Conservation (phyloP, 2,888 invertebrate species). For the Chymomyza procnemis region DNA sequence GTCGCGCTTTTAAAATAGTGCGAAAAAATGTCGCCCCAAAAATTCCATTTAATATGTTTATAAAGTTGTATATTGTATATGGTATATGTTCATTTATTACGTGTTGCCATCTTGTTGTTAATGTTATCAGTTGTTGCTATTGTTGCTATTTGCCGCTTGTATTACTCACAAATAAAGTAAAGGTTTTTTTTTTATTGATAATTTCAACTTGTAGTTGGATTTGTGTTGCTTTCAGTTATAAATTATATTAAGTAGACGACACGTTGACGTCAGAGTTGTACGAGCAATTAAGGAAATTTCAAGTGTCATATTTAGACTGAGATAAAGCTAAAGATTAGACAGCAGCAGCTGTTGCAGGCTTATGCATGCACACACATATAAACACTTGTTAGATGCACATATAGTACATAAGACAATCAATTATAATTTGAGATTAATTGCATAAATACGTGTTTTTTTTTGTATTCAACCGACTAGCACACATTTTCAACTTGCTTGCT, state of each 20-base stretch:
- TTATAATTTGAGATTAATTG: slow-evolving; percentile 18
- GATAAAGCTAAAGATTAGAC: slow-evolving; percentile 4
- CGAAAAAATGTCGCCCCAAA: slow-evolving; percentile 33
- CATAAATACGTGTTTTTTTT: slow-evolving; percentile 24
- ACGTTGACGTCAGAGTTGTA: slow-evolving; percentile 32
- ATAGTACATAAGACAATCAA: background rate
- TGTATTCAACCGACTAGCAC: too few relatives aligned
- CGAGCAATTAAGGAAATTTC: slow-evolving; percentile 19
- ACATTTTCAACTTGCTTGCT: background rate
- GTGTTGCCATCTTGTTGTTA: slow-evolving; percentile 20
- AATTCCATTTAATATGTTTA: slow-evolving; percentile 43
- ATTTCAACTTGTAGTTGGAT: background rate
- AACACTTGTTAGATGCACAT: background rate
- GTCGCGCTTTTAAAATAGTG: slow-evolving; percentile 32
- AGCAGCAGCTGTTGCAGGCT: background rate
- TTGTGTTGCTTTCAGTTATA: background rate
- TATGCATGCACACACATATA: background rate
- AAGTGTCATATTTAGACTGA: slow-evolving; percentile 25
- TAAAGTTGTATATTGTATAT: slow-evolving; percentile 1
- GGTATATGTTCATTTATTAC: slow-evolving; percentile 17
- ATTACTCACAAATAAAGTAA: slow-evolving; percentile 6
- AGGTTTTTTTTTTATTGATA: background rate
- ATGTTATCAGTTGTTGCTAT: background rate
- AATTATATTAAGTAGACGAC: slow-evolving; percentile 28
- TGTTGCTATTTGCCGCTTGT: background rate